phyloP scores from a whole-genome alignment of 1,140 invertebrate genomes.

The Neodiprion fabricii region DNA sequence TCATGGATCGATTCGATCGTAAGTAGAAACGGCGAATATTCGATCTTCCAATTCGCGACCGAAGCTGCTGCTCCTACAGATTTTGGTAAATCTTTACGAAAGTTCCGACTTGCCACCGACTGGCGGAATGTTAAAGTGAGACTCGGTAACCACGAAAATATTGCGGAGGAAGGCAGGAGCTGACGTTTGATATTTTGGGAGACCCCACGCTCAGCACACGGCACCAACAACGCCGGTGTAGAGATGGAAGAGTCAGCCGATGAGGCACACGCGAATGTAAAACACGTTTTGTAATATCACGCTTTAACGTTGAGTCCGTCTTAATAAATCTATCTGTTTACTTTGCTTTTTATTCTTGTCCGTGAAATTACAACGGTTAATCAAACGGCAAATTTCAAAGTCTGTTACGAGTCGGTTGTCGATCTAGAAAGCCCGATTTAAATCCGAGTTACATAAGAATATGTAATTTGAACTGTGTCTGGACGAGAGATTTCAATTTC shows the following conservation, averaged over 20 bases:
- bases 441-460: no score
- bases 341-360: neutral
- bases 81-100: no score
- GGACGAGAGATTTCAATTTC: no score
- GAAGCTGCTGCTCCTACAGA: no score
- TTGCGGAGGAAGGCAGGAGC: conserved; percentile 3
- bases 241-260: neutral
- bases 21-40: no score
- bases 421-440: no score
- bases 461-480: no score
- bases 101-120: no score
- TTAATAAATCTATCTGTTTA: conserved; percentile 6
- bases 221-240: conserved; percentile 42
- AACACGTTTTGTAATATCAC: conserved; percentile 1
- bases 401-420: neutral
- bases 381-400: neutral
- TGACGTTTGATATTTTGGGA: conserved; percentile 55
- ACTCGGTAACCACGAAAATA: conserved; percentile 1
- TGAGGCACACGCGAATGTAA: neutral
- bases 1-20: no score
- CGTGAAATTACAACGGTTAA: neutral
- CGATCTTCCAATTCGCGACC: no score
- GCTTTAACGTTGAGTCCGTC: neutral
- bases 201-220: conserved; percentile 52
- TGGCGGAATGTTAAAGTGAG: neutral